Evolutionary conservation across 1,140 invertebrate genomes (phyloP), one percentile per base, ranked within the genome.

Genomic region (Ephestia elutella): DNA sequence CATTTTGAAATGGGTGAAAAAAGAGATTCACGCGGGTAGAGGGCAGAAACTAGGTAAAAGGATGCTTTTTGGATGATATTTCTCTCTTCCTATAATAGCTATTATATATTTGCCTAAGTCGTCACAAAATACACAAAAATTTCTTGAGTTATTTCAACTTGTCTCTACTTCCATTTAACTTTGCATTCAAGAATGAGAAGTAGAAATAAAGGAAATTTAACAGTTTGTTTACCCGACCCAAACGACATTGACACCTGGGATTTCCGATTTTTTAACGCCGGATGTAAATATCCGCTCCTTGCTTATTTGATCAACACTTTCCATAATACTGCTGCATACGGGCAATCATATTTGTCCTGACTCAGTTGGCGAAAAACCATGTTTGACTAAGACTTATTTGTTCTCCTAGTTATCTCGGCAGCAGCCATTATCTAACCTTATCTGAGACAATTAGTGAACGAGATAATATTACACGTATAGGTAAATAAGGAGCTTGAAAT

Each of bases 291-390:
- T 60, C 59, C 59, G 59, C n/a, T 50, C 44, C 0, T 3, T 44
- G 38, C 15, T 44, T 44, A 44, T 44, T 44, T 44, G 38, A 2
- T 1, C 13, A 44, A n/a, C 13, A 17, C 13, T 44, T 44, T 44
- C n/a, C 38, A 44, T 44, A 44, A 44, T 44, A 44, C 5, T 44
- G 38, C n/a, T 44, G 38, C 38, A 44, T 44, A 44, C n/a, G n/a
- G 15, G 38, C 38, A 44, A 15, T 44, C 15, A 44, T 44, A 30
- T 35, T 58, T 60, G 55, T 60, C 72, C 66, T 86, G 81, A 86
- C 60, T 86, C 83, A 84, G 73, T 44, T 63, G 65, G 84, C 82
- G 38, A 85, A 86, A 87, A 84, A 86, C 15, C 15, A 63, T 83
- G 82, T 87, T 44, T 84, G 71, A 61, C 55, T 54, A 71, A 71